Evolutionary conservation across 1,140 invertebrate species (phyloP), one percentile per base, ranked within the genome.

Genomic region (Dryas iulia): DNA sequence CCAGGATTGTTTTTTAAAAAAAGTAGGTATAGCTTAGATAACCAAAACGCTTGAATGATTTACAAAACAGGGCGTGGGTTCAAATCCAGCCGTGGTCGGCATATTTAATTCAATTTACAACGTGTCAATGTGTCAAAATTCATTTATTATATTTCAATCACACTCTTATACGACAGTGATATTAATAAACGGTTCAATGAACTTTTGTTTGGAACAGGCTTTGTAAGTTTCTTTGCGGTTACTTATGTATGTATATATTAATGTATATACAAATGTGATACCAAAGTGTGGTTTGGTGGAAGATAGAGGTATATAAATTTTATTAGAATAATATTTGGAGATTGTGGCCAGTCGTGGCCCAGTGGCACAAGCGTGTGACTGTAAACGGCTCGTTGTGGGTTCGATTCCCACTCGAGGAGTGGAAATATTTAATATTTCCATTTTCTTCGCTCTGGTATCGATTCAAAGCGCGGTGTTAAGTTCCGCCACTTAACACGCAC

Each of bases 121-220:
- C 1, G 33, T 35, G 33, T 35, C 33, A 35, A 39, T 39, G 5
- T 39, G 33, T 39, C 33, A 39, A 39, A 39, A 39, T 39, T n/a
- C n/a, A 39, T 39, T 39, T 39, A 39, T 39, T 39, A 39, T 39
- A 39, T 39, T 39, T 39, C 33, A 39, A 39, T 39, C 33, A 39
- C 33, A 2, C 0, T 18, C 33, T 14, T 39, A 39, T 39, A 39
- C 7, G 33, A 12, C n/a, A 2, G 33, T 33, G 14, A 39, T 39
- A 14, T 39, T 7, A 39, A 39, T 39, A 39, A 14, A 18, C 6
- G 33, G n/a, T 39, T 39, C 33, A 6, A 14, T 39, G 33, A n/a
- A 39, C 33, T 14, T 39, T 39, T 39, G 14, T 39, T 39, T 39
- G 7, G 14, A 39, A 39, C n/a, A 39, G 33, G n/a, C 33, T 39